phyloP scores from a whole-genome alignment of 2,113 vertebrate species.

The Podarcis raffonei region DNA sequence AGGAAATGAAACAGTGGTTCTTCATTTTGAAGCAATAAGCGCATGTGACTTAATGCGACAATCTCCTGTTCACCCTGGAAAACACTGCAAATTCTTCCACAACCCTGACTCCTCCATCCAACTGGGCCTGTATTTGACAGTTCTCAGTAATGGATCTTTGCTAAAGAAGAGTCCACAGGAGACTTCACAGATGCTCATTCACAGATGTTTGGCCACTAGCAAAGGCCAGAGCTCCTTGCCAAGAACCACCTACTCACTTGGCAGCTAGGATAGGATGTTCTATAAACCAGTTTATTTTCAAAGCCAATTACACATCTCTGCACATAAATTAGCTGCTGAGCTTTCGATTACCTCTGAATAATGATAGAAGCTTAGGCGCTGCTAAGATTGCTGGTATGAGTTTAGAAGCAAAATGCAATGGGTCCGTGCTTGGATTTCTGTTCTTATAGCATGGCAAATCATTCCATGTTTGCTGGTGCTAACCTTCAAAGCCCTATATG shows the following conservation, averaged over 20 bases:
- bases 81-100: neutral
- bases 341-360: neutral
- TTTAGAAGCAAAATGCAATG: neutral
- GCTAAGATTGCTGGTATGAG: neutral
- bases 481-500: neutral
- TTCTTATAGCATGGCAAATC: neutral
- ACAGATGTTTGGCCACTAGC: slow-evolving; percentile 4
- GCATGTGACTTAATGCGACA: neutral
- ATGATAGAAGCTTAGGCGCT: neutral
- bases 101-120: neutral
- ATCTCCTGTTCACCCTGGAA: neutral
- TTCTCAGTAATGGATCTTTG: neutral
- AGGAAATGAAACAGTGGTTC: neutral
- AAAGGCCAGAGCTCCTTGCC: neutral
- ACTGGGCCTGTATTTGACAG: neutral
- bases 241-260: slow-evolving; percentile 20
- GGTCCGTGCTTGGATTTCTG: neutral
- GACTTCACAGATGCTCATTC: neutral
- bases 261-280: neutral
- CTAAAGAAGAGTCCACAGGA: neutral
- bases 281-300: neutral
- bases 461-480: neutral
- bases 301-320: neutral
- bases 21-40: neutral
- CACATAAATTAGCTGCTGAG: neutral